phyloP scores from a whole-genome alignment of 37 sponge, comb jelly and placozoan species.

The Corticium candelabrum region DNA sequence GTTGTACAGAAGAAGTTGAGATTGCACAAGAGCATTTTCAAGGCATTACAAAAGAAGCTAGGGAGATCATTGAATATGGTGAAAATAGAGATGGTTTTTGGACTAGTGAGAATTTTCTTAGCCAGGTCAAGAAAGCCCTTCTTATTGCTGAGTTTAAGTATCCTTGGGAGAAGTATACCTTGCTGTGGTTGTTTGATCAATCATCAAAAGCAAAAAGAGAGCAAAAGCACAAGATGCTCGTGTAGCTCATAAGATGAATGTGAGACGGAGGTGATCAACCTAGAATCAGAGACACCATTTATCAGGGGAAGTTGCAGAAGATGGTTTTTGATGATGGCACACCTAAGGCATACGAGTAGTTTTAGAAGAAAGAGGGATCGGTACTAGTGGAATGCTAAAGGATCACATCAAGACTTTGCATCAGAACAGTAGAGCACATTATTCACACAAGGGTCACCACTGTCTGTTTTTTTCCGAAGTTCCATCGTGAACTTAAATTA shows the following conservation, averaged over 20 bases:
- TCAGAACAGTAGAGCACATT: conserved; percentile 19
- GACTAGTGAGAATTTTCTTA: conserved; percentile 17
- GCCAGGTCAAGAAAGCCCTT: conserved; percentile 18
- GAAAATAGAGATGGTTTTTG: conserved; percentile 26
- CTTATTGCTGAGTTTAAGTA: conserved; percentile 30
- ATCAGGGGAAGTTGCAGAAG: conserved; percentile 17
- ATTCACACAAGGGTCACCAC: conserved; percentile 10
- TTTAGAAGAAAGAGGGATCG: conserved; percentile 17
- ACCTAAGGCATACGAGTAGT: conserved; percentile 24
- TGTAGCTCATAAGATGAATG: too few species aligned
- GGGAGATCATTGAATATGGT: conserved; percentile 37
- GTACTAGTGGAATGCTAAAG: conserved; percentile 12
- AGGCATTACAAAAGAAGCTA: too few species aligned
- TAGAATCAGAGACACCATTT: conserved; percentile 19
- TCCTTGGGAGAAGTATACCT: conserved; percentile 11
- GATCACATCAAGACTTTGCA: conserved; percentile 20
- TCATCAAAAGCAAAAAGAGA: too few species aligned
- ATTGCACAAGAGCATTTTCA: too few species aligned
- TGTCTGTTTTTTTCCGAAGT: conserved; percentile 35
- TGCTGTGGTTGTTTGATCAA: conserved; percentile 33
- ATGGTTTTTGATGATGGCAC: conserved; percentile 21
- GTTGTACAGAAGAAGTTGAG: too few species aligned
- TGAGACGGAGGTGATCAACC: conserved; percentile 30
- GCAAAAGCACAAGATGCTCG: too few species aligned
- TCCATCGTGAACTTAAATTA: conserved; percentile 36